Evolutionary conservation across 2,888 invertebrate species (phyloP).

Genomic region (Seira ritae): DNA sequence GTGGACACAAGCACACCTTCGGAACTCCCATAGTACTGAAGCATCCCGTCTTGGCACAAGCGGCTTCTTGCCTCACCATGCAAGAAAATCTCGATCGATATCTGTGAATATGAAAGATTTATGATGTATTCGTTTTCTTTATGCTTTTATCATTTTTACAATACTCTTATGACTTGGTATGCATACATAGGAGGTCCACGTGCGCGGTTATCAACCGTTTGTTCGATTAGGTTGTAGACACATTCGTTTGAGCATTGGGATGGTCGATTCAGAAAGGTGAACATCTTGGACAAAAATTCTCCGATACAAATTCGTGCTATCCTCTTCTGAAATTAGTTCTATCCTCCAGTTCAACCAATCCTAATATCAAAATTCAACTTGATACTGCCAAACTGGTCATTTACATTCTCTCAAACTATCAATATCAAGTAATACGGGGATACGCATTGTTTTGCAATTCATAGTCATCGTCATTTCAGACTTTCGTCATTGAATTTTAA

Average conservation of each 20-base stretch:
- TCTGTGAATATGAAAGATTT: conserved; percentile 34
- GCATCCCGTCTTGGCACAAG: conserved; percentile 59
- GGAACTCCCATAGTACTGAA: conserved; percentile 82
- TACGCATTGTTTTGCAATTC: too few relatives aligned
- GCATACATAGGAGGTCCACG: conserved; percentile 74
- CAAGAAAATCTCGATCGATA: conserved; percentile 67
- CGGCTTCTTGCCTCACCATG: conserved; percentile 64
- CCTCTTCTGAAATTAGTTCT: too few relatives aligned
- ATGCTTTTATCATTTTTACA: background rate
- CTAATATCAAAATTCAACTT: too few relatives aligned
- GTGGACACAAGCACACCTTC: conserved; percentile 80
- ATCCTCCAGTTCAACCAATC: too few relatives aligned
- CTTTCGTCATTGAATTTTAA: too few relatives aligned
- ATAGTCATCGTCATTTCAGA: too few relatives aligned
- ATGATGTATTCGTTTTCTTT: too few relatives aligned
- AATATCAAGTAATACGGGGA: too few relatives aligned
- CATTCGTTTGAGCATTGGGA: conserved; percentile 79
- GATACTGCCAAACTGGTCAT: too few relatives aligned
- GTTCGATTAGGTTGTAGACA: conserved; percentile 79
- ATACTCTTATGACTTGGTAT: background rate
- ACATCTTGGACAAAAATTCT: conserved; percentile 66
- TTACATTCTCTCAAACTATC: too few relatives aligned
- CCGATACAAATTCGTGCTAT: too few relatives aligned
- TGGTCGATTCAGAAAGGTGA: conserved; percentile 63
- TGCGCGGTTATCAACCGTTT: conserved; percentile 42